Evolutionary conservation across 2,113 vertebrate species (phyloP).

Genomic region (Solenodon paradoxus): DNA sequence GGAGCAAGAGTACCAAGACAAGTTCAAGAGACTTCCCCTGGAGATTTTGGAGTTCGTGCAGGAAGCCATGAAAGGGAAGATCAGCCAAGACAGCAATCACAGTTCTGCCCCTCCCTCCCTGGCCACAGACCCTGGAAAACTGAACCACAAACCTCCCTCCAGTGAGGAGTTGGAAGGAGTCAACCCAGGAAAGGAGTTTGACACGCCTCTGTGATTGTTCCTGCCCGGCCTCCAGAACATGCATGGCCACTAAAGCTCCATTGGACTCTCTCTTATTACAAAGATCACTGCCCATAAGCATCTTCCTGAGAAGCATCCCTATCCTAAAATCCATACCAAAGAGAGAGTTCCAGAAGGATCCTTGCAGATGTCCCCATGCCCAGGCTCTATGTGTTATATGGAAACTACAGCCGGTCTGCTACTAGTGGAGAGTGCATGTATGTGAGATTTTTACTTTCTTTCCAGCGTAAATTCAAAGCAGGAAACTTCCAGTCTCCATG

Average conservation of each 20-base stretch:
- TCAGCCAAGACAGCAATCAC: constrained; percentile 87
- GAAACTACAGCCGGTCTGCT: constrained; percentile 75
- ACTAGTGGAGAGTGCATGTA: constrained; percentile 75
- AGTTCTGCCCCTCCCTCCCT: constrained; percentile 79
- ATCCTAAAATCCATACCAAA: constrained; percentile 72
- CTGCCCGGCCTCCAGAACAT: constrained; percentile 21
- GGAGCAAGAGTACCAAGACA: constrained; percentile 99
- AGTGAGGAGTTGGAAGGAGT: constrained; percentile 90
- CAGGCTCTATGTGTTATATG: constrained; percentile 69
- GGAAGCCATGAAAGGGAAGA: constrained; percentile 94
- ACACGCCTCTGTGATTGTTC: constrained; percentile 90
- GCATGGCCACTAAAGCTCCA: not conserved
- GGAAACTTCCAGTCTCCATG: constrained; percentile 72
- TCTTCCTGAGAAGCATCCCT: constrained; percentile 78
- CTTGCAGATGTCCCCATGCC: constrained; percentile 66
- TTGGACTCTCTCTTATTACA: constrained; percentile 53
- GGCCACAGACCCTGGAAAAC: constrained; percentile 84
- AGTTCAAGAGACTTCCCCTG: constrained; percentile 95
- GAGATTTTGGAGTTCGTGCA: constrained; percentile 99
- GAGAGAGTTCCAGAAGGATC: constrained; percentile 73
- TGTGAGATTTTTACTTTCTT: constrained; percentile 66
- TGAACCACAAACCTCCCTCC: constrained; percentile 89
- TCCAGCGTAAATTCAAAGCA: constrained; percentile 69
- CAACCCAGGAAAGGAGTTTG: constrained; percentile 89
- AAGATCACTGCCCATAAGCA: constrained; percentile 77